A percentile compares a stretch with the other conserved stretches of the same genome.
Evolutionary conservation across 2,797 vertebrate genomes (phyloP).

Genomic region (Parauchenoglanis punctatus): DNA sequence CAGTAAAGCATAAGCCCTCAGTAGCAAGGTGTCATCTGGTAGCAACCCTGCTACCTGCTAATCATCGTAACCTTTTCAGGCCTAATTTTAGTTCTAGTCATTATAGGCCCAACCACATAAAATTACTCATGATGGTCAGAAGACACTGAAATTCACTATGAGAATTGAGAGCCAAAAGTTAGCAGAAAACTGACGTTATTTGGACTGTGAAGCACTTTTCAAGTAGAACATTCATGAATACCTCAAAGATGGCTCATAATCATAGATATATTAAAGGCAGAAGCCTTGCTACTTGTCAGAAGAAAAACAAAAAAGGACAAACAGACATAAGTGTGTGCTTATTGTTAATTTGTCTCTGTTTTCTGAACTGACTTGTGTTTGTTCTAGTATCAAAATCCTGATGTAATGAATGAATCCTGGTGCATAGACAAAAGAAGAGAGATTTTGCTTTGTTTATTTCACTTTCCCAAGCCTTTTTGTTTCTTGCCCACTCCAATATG

Average conservation of each 20-base stretch:
- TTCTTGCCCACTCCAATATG: neutral
- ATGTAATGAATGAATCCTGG: neutral
- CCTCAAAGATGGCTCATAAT: neutral
- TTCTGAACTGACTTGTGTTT: neutral
- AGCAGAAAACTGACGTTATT: neutral
- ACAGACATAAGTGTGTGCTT: neutral
- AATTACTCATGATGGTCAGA: neutral
- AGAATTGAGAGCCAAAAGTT: neutral
- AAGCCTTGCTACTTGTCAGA: neutral
- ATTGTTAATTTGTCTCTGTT: neutral
- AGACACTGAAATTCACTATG: neutral
- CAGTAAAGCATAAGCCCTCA: slow-evolving; percentile 2
- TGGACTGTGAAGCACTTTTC: neutral
- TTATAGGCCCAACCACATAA: too few relatives aligned
- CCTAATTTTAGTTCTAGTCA: neutral
- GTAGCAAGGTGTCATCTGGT: neutral
- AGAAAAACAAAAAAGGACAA: neutral
- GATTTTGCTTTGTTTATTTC: neutral
- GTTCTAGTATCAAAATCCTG: neutral
- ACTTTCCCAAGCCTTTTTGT: neutral
- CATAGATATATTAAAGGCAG: neutral
- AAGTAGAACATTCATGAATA: neutral
- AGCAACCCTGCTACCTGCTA: neutral
- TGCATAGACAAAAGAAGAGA: neutral
- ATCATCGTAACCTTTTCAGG: neutral